These are phyloP conservation scores for Trogon surrucura DNA, from an alignment of 2,113 vertebrate species.

Conservation along the genomic window DNA sequence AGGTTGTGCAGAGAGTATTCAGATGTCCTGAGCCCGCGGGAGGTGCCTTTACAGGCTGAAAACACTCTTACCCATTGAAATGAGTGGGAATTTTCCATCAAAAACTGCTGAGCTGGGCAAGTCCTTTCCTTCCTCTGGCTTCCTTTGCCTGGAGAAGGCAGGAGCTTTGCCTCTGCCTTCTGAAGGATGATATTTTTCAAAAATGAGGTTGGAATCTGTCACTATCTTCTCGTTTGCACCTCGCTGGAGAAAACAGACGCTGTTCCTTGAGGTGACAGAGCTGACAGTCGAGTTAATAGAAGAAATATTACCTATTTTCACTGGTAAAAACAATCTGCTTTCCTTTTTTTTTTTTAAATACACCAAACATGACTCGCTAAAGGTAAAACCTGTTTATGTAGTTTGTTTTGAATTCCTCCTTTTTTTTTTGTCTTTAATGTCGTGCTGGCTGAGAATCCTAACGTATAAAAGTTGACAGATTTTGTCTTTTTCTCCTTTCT, in stretches of 20 bases:
- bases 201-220: not conserved
- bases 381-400: not conserved
- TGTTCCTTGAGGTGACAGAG: not conserved
- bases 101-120: not conserved
- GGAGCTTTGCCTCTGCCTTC: not conserved
- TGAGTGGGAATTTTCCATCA: accelerated
- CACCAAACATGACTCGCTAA: accelerated
- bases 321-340: not conserved
- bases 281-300: not conserved
- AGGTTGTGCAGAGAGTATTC: not conserved
- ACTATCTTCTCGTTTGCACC: not conserved
- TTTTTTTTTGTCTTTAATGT: not conserved
- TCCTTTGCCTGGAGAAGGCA: not conserved
- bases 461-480: not conserved
- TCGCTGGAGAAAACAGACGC: accelerated
- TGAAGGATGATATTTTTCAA: not conserved
- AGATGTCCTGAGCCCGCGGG: not conserved
- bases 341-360: not conserved
- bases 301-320: not conserved
- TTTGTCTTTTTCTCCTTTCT: not conserved
- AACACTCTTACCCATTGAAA: not conserved
- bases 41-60: not conserved
- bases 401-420: not conserved
- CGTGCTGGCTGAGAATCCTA: not conserved
- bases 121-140: not conserved